These are phyloP conservation scores for Mus spicilegus DNA, from an alignment of 2,113 vertebrate species.

Conservation along the genomic window DNA sequence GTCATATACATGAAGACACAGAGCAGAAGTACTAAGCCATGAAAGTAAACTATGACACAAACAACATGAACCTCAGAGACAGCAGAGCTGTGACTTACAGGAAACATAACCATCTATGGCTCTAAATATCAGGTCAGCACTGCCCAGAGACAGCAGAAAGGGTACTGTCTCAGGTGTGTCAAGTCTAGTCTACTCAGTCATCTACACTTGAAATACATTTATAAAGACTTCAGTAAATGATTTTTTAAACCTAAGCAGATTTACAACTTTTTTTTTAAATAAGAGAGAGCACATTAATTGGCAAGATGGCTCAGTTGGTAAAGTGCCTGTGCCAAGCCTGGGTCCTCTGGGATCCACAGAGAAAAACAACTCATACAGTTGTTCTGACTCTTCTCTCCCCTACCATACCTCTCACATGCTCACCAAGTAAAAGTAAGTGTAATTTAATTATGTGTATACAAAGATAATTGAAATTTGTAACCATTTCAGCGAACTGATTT, in stretches of 20 bases:
- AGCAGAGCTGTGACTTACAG: not conserved
- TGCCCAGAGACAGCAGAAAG: not conserved
- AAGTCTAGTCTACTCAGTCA: not conserved
- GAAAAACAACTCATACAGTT: not conserved
- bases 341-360: not conserved
- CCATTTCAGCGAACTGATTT: not conserved
- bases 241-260: not conserved
- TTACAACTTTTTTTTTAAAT: not conserved
- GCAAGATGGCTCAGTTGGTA: not conserved
- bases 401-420: not conserved
- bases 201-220: not conserved
- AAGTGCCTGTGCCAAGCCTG: not conserved
- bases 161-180: not conserved
- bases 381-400: not conserved
- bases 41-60: not conserved
- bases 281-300: not conserved
- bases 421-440: not conserved
- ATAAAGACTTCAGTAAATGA: not conserved
- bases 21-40: not conserved
- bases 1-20: not conserved
- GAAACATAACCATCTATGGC: not conserved
- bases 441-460: not conserved
- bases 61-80: not conserved
- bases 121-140: not conserved
- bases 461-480: slow-evolving; percentile 11